Percentiles rank a stretch among this genome's conserved stretches.
These are phyloP conservation scores for Cassiopea andromeda DNA, from an alignment of 30 jellyfish, hydroid and myxozoan genomes.

Conservation along the genomic window DNA sequence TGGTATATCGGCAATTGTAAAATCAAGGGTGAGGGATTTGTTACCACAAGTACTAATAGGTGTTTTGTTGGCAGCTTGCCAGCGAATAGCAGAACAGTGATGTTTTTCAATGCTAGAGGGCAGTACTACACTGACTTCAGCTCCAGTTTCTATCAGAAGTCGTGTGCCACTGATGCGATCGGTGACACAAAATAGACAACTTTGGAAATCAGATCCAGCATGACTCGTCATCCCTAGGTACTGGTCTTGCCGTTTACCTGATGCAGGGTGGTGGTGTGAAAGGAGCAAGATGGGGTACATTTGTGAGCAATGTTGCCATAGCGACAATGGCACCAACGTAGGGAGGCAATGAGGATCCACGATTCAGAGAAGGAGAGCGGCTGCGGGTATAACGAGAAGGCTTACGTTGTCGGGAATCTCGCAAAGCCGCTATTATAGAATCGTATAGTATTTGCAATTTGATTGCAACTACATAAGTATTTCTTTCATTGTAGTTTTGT, in stretches of 20 bases:
- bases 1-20: slow-evolving; percentile 21
- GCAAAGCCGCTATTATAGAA: no score
- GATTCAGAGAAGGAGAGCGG: no score
- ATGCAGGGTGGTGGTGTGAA: background rate
- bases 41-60: slow-evolving; percentile 33
- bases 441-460: no score
- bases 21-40: slow-evolving; percentile 8
- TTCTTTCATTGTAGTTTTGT: no score
- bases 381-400: no score
- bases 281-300: no score
- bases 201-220: background rate
- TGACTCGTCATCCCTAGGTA: background rate
- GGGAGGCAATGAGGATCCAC: no score
- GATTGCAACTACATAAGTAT: no score
- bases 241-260: slow-evolving; percentile 9
- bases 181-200: background rate
- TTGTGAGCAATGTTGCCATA: no score
- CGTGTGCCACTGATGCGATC: slow-evolving; percentile 19
- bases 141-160: slow-evolving; percentile 27
- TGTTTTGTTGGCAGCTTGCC: slow-evolving; percentile 38
- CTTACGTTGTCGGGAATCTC: no score
- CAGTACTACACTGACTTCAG: slow-evolving; percentile 55
- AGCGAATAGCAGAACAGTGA: background rate
- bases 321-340: no score
- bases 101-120: slow-evolving; percentile 4